A percentile compares a stretch with the other conserved stretches of the same genome.
Evolutionary conservation across 2,888 invertebrate species (phyloP).

Genomic region (Drosophila mayaguana): DNA sequence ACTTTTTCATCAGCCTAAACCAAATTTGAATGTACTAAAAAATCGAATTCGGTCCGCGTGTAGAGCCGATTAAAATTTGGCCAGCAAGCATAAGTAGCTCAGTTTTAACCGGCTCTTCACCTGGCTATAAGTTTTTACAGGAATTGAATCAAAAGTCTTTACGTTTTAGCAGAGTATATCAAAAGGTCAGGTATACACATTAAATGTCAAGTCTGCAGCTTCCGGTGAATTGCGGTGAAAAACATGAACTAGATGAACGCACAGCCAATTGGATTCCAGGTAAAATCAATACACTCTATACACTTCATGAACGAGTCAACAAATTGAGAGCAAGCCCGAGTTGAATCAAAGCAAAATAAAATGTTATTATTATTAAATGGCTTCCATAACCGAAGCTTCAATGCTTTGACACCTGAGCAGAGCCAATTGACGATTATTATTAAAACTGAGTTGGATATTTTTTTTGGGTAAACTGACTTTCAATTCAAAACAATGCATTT

Average conservation of each 20-base stretch:
- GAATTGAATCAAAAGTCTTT: neutral
- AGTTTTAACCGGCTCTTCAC: neutral
- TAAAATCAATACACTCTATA: neutral
- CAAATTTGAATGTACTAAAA: neutral
- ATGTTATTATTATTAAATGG: neutral
- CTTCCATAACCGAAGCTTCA: too few relatives aligned
- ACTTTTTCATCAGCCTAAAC: neutral
- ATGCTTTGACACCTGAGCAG: too few relatives aligned
- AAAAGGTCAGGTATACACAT: neutral
- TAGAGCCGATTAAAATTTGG: neutral
- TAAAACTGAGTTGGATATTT: neutral
- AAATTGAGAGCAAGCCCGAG: neutral
- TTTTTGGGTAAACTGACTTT: neutral
- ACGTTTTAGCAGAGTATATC: neutral
- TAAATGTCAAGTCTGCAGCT: neutral
- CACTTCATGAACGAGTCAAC: neutral
- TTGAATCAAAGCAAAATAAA: neutral
- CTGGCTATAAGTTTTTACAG: neutral
- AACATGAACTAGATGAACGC: neutral
- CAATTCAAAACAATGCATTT: neutral
- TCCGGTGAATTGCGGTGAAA: neutral
- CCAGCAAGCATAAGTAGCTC: neutral
- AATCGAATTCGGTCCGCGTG: neutral
- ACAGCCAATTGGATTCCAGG: neutral
- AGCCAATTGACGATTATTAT: too few relatives aligned